Evolutionary conservation across 2,113 vertebrate genomes (phyloP), one percentile per base, ranked within the genome.

Genomic region (Rhabdornis inornatus): DNA sequence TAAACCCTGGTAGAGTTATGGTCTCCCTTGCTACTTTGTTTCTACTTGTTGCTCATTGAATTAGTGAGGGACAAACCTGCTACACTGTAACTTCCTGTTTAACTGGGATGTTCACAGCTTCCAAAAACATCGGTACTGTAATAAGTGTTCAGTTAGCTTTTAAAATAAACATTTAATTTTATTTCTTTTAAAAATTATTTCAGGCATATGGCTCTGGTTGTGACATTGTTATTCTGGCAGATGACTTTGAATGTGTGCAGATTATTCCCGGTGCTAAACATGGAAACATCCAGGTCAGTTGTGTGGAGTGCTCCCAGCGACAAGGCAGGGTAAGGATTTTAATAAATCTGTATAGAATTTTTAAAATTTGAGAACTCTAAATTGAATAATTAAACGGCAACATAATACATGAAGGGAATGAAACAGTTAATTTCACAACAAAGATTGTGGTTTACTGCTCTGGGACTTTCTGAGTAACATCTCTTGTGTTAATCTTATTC

Each of bases 211-310:
- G 99, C 94, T 99, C 99, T 18, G 99, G 99, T 65, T 99, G 99
- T 96, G 99, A 99, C 95, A 99, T 99, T 50, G 99, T 99, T 92
- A 99, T 99, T 96, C 97, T 99, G 97, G 99, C 99, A 64, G 98
- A 98, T 94, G 99, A 99, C 97, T 99, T 99, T 94, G 99, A 99
- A 97, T 99, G 99, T 97, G 99, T 99, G 78, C 99, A 99, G 96
- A 99, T 99, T 96, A 99, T 99, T 97, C 99, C 99, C 2, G 99
- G 99, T 97, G 99, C 99, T 98, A 99, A 99, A 97, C 99, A 99
- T 98, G 99, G 99, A 90, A 99, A 99, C 97, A 99, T 99, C 94
- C 99, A 99, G 97, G 99, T 99, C 98, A 99, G 99, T 96, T 99
- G 99, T 91, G 99, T 99, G 98, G 99, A 99, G 97, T 99, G 99